phyloP scores from a whole-genome alignment of 2,797 vertebrate species.

The Perdix hodgsoniae region DNA sequence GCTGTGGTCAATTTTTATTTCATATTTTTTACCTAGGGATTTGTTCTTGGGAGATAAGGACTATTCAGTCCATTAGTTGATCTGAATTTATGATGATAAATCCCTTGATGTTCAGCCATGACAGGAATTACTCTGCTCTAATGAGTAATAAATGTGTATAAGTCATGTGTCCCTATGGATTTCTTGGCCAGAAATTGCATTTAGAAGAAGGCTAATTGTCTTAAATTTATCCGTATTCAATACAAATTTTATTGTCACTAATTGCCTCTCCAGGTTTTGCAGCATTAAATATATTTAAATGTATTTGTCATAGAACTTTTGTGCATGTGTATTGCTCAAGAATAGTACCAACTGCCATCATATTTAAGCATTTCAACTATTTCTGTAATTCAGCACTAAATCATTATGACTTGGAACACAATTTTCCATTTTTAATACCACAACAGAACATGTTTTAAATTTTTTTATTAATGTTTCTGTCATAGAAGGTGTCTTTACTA shows the following conservation, averaged over 20 bases:
- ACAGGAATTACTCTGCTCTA: constrained; percentile 87
- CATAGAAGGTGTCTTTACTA: background rate
- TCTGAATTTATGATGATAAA: constrained; percentile 86
- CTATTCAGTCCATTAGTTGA: constrained; percentile 82
- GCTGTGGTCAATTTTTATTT: constrained; percentile 76
- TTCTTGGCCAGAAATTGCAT: constrained; percentile 85
- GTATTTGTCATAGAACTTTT: constrained; percentile 71
- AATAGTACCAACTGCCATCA: constrained; percentile 5
- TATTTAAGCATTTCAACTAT: constrained; percentile 62
- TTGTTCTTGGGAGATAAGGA: constrained; percentile 75
- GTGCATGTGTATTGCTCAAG: constrained; percentile 22
- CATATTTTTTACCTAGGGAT: constrained; percentile 73
- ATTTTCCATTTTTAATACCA: constrained; percentile 58
- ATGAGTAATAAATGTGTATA: constrained; percentile 87
- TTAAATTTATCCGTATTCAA: constrained; percentile 89
- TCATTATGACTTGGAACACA: constrained; percentile 55
- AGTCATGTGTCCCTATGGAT: constrained; percentile 83
- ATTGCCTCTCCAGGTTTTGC: constrained; percentile 82
- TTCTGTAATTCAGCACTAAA: constrained; percentile 69
- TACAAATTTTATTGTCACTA: constrained; percentile 85
- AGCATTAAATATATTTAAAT: constrained; percentile 77
- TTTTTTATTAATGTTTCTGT: constrained; percentile 31
- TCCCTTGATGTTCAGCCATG: constrained; percentile 84
- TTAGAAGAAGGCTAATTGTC: constrained; percentile 85
- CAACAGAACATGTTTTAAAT: constrained; percentile 50